Evolutionary conservation across 2,888 invertebrate genomes (phyloP), one percentile per base, ranked within the genome.

Genomic region (Mythimna ferrago): DNA sequence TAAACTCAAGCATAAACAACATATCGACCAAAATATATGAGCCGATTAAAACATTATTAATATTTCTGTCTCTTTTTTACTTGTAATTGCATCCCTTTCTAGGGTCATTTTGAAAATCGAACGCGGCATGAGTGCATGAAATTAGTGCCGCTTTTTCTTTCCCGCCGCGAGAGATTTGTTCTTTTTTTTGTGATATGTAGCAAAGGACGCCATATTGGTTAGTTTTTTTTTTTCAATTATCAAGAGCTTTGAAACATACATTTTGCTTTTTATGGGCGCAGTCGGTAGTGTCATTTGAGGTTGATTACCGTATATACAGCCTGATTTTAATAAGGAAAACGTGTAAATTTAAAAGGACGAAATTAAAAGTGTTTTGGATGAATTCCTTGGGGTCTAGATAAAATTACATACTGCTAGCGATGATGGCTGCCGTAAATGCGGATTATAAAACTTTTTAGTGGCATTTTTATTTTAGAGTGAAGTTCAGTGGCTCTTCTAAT

Each of bases 71-170:
- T 53, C 88, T 67, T 32, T 93, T 88, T 76, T 66, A 71, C 90
- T 9, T 11, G 57, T 77, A 74, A 11, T 3, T 16, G 51, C 58
- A 41, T 93, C 92, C 72, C 89, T 56, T 67, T 90, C 87, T 82
- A 80, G 83, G 90, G 90, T 93, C 93, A 92, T 94, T 94, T 95
- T 89, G 91, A 92, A 94, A 94, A 94, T 92, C 92, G 93, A 94
- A 92, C 93, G 89, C 92, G 90, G 91, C 93, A 76, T 93, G 94
- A 93, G 92, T 92, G 94, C 94, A 94, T 92, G 94, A 93, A 95
- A 96, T 95, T 95, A 95, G 95, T 93, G 87, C 90, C 92, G 93
- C 94, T 95, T 94, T 94, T 95, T 94, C 93, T 93, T 94, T 94
- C 94, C 93, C 91, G 91, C 94, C 93, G 93, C 90, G 83, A 62